Conservation (phyloP, 1,140 invertebrate species). For the Bombus difficillimus region DNA sequence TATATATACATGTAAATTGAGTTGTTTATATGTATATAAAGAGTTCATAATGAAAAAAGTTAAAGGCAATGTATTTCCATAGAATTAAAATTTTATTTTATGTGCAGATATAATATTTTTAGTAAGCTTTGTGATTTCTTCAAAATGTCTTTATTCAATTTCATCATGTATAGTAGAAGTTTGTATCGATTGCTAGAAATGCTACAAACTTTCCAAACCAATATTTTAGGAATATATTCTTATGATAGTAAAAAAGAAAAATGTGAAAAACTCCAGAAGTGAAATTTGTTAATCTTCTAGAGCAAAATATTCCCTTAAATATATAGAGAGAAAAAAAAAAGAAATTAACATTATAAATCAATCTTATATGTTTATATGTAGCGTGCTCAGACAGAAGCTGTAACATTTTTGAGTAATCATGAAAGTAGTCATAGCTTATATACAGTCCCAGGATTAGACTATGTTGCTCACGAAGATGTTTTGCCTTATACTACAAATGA, state of each 20-base stretch:
- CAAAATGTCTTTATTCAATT: too few species aligned
- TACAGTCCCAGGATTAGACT: conserved; percentile 97
- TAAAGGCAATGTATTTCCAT: too few species aligned
- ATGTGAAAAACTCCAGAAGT: not conserved
- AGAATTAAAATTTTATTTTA: too few species aligned
- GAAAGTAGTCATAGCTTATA: conserved; percentile 96
- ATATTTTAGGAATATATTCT: not conserved
- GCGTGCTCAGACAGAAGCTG: conserved; percentile 97
- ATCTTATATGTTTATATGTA: conserved; percentile 77
- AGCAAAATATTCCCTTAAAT: not conserved
- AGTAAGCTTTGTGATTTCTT: too few species aligned
- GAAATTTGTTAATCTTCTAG: not conserved
- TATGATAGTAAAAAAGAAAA: not conserved
- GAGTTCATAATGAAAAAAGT: too few species aligned
- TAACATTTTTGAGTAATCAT: conserved; percentile 98
- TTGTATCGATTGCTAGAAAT: too few species aligned
- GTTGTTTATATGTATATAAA: too few species aligned
- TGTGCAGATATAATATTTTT: too few species aligned
- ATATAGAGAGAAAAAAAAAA: not conserved
- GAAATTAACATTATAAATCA: conserved; percentile 24
- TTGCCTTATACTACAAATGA: conserved; percentile 93
- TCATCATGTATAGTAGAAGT: too few species aligned
- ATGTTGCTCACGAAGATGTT: conserved; percentile 98
- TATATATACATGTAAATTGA: not conserved
- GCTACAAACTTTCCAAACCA: not conserved